These are phyloP conservation scores for Zaprionus lachaisei DNA, from an alignment of 1,140 invertebrate species.

Conservation along the genomic window DNA sequence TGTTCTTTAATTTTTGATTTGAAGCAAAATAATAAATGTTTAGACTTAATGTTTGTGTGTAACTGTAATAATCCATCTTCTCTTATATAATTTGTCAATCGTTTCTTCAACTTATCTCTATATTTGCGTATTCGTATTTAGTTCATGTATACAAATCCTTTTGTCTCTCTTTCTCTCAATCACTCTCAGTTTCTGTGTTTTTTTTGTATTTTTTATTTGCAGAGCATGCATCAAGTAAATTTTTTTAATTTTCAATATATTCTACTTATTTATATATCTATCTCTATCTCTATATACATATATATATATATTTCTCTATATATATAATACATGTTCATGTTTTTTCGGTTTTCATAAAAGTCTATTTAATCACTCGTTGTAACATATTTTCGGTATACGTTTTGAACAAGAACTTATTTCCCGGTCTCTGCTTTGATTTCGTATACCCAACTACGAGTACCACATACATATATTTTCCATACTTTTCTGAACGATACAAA, in stretches of 20 bases:
- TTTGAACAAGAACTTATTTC: slow-evolving; percentile 6
- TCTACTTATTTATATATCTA: background rate
- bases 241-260: background rate
- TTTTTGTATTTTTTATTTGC: slow-evolving; percentile 22
- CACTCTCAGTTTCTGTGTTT: slow-evolving; percentile 2
- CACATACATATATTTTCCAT: slow-evolving; percentile 22
- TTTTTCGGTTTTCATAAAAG: background rate
- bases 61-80: slow-evolving; percentile 40
- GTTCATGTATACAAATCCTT: slow-evolving; percentile 8
- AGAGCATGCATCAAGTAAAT: slow-evolving; percentile 21
- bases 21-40: slow-evolving; percentile 46
- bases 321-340: background rate
- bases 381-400: slow-evolving; percentile 16
- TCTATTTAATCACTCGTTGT: slow-evolving; percentile 24
- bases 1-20: slow-evolving; percentile 37
- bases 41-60: slow-evolving; percentile 62
- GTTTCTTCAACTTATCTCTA: background rate
- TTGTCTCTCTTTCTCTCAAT: background rate
- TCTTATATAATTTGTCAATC: slow-evolving; percentile 4
- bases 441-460: slow-evolving; percentile 4
- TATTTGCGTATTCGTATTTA: background rate
- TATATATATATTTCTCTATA: background rate
- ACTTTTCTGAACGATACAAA: slow-evolving; percentile 22
- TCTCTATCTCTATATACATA: background rate
- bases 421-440: slow-evolving; percentile 30